Evolutionary conservation across 2,888 invertebrate genomes (phyloP), one percentile per base, ranked within the genome.

Genomic region (Sarcophaga subvicina): DNA sequence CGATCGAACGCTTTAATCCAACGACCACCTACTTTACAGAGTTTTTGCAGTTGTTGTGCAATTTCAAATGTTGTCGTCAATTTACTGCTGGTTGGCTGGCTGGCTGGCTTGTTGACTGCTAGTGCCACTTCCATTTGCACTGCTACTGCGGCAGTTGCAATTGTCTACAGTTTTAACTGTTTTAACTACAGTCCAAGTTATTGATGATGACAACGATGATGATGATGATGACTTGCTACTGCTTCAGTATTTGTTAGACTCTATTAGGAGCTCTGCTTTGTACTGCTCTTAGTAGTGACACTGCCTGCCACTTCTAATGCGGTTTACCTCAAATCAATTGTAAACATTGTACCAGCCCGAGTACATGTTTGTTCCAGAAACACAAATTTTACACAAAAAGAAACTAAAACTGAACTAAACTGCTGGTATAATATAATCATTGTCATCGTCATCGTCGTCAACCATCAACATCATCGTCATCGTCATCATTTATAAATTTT

Each of bases 251-350:
- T 45, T 25, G 22, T 60, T 60, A 60, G 37, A 37, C 8, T 37
- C 8, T 37, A 37, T 37, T 37, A 37, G 37, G 37, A 62, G 62
- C 20, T 20, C 3, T 10, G 10, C 22, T 14, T 20, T 62, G 22
- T 22, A 3, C 8, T 17, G 22, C 11, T 62, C 62, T 0, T 22
- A 73, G 45, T 73, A 62, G 66, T 78, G 80, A 72, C 59, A 60
- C 78, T 67, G 59, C 45, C 49, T 49, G 67, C 67, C 73, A 76
- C 64, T 12, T 20, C 22, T 45, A 47, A 59, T 87, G 87, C 69
- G 87, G 87, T 87, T 84, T 87, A 87, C 87, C 87, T 84, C 87
- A 87, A 84, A 84, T 84, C 87, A 84, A 79, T 84, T 84, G 12
- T 76, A 71, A 79, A 87, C 87, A 79, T 84, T 87, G 83, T 75